Percentiles rank a stretch among this genome's conserved stretches.
Evolutionary conservation across 2,888 invertebrate genomes (phyloP).

Genomic region (Phengaris alcon): DNA sequence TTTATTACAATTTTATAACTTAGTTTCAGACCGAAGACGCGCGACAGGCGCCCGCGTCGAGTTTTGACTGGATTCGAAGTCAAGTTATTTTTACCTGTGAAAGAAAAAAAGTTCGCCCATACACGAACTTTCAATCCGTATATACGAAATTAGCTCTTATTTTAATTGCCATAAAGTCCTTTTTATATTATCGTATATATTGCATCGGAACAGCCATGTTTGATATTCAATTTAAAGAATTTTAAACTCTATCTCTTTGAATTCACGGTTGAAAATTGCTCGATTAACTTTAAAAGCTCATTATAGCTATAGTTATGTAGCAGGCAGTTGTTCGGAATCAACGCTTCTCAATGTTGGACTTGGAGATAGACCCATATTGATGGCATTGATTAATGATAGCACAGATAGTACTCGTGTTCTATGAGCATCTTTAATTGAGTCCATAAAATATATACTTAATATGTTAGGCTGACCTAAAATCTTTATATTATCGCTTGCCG

Average conservation of each 20-base stretch:
- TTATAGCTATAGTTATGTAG: conserved; percentile 59
- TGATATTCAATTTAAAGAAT: conserved; percentile 37
- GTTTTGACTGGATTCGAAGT: conserved; percentile 63
- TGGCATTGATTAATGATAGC: conserved; percentile 4
- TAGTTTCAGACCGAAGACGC: conserved; percentile 38
- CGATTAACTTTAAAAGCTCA: conserved; percentile 49
- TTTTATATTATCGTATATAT: conserved; percentile 42
- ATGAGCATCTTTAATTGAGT: conserved; percentile 6
- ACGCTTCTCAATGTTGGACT: conserved; percentile 56
- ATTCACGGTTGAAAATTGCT: conserved; percentile 39
- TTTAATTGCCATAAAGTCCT: rapidly evolving
- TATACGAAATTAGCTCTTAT: conserved; percentile 42
- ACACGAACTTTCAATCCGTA: conserved; percentile 45
- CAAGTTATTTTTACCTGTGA: conserved; percentile 67
- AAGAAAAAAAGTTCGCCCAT: conserved; percentile 61
- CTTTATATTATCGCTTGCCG: background rate
- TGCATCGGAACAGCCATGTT: conserved; percentile 59
- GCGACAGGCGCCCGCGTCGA: conserved; percentile 52
- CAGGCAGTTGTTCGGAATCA: conserved; percentile 70
- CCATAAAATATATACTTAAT: background rate
- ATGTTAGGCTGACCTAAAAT: background rate
- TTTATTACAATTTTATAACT: conserved; percentile 32
- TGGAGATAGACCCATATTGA: conserved; percentile 35
- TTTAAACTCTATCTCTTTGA: conserved; percentile 31
- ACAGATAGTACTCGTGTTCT: background rate